Conservation (phyloP, 2,888 invertebrate species). For the Luffia ferchaultella region DNA sequence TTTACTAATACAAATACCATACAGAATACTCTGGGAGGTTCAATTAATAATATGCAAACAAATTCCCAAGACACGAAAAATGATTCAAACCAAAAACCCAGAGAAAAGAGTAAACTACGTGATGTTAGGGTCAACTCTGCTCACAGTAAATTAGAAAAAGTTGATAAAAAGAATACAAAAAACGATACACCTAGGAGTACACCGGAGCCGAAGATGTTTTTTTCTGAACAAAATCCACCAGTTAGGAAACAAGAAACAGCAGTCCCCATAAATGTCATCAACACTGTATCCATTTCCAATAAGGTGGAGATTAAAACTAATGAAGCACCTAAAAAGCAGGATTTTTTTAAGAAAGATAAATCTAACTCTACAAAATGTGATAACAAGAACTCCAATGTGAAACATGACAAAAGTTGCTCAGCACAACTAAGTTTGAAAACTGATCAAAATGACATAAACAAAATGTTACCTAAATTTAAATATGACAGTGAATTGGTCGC, state of each 20-base stretch:
- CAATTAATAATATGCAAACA: slow-evolving; percentile 39
- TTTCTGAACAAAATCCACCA: slow-evolving; percentile 45
- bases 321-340: slow-evolving; percentile 56
- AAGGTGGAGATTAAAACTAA: slow-evolving; percentile 42
- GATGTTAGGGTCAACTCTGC: slow-evolving; percentile 59
- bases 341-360: slow-evolving; percentile 61
- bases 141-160: slow-evolving; percentile 53
- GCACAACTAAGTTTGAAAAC: slow-evolving; percentile 40
- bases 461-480: slow-evolving; percentile 59
- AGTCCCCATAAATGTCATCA: slow-evolving; percentile 56
- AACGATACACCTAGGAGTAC: slow-evolving; percentile 46
- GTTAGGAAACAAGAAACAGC: slow-evolving; percentile 50
- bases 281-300: slow-evolving; percentile 36
- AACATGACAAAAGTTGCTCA: slow-evolving; percentile 52
- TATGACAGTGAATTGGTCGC: slow-evolving; percentile 63
- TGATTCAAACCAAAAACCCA: slow-evolving; percentile 40
- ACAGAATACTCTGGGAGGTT: slow-evolving; percentile 36
- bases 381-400: slow-evolving; percentile 39
- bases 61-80: slow-evolving; percentile 35
- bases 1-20: slow-evolving; percentile 30
- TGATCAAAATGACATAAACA: slow-evolving; percentile 60
- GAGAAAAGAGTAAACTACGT: slow-evolving; percentile 52
- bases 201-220: slow-evolving; percentile 55
- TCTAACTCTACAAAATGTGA: slow-evolving; percentile 42
- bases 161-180: slow-evolving; percentile 45